phyloP scores from a whole-genome alignment of 2,888 invertebrate species.

The Sphaeridia pumilis region DNA sequence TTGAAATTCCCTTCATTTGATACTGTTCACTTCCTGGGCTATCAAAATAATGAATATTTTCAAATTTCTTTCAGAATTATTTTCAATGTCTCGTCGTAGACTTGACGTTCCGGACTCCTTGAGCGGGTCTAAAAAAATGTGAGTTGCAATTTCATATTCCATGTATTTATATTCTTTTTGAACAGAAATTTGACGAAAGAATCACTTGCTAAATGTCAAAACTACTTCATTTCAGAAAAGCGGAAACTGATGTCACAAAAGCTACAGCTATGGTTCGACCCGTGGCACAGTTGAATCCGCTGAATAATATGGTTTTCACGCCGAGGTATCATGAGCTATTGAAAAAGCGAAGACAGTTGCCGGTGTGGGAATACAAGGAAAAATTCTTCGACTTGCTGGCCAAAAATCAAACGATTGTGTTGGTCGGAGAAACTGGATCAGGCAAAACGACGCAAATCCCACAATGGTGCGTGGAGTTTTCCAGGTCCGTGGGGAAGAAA shows the following conservation, averaged over 20 bases:
- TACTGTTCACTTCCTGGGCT: too few relatives aligned
- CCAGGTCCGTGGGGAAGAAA: conserved; percentile 53
- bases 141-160: too few relatives aligned
- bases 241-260: conserved; percentile 5
- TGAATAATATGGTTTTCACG: conserved; percentile 71
- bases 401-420: conserved; percentile 84
- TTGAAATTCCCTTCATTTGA: too few relatives aligned
- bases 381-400: conserved; percentile 91
- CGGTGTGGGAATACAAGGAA: conserved; percentile 94
- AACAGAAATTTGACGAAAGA: not conserved
- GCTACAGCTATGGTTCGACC: conserved; percentile 34
- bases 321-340: conserved; percentile 72
- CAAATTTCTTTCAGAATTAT: too few relatives aligned
- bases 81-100: conserved; percentile 26
- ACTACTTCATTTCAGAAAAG: too few relatives aligned
- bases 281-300: conserved; percentile 53
- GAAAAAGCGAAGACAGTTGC: conserved; percentile 76
- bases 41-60: too few relatives aligned
- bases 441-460: conserved; percentile 99
- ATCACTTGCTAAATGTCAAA: not conserved
- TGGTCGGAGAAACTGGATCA: conserved; percentile 99
- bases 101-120: conserved; percentile 28
- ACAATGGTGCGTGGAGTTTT: conserved; percentile 77
- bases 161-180: too few relatives aligned
- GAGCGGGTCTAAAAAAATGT: conserved; percentile 29